Conservation (phyloP, 2,797 vertebrate species). For the Eospalax fontanierii region DNA sequence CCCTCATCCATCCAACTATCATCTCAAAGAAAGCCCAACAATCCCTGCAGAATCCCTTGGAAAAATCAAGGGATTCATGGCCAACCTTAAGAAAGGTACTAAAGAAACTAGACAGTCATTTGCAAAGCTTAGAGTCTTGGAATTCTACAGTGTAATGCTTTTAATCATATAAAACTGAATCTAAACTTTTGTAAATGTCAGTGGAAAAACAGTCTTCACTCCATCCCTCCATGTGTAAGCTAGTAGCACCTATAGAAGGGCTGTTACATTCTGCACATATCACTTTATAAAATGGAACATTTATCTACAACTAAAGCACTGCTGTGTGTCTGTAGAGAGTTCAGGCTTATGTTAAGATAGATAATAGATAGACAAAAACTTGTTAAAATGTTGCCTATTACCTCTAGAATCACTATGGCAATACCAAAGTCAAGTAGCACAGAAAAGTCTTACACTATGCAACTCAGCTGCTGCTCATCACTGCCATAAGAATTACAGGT, state of each 20-base stretch:
- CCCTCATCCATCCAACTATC: background rate
- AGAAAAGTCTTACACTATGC: conserved; percentile 64
- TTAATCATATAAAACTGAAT: conserved; percentile 43
- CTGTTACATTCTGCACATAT: conserved; percentile 47
- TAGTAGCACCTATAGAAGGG: conserved; percentile 41
- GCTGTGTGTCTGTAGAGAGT: conserved; percentile 58
- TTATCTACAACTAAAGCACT: conserved; percentile 68
- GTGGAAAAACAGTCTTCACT: conserved; percentile 47
- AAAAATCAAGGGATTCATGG: background rate
- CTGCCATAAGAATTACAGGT: conserved; percentile 77
- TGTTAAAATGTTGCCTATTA: conserved; percentile 68
- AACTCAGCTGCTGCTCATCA: conserved; percentile 76
- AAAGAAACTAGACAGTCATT: background rate
- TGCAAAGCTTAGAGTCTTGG: background rate
- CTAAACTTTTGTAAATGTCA: conserved; percentile 43
- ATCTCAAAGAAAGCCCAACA: background rate
- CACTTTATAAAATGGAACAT: conserved; percentile 57
- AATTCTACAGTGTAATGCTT: background rate
- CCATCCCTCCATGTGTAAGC: background rate
- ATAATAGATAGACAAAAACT: conserved; percentile 70
- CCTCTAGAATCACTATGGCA: conserved; percentile 58
- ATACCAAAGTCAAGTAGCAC: conserved; percentile 61
- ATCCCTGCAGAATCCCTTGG: background rate
- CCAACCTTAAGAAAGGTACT: conserved; percentile 25
- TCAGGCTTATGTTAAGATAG: conserved; percentile 59